Conservation (phyloP, 2,797 vertebrate species). For the Chelmon rostratus region DNA sequence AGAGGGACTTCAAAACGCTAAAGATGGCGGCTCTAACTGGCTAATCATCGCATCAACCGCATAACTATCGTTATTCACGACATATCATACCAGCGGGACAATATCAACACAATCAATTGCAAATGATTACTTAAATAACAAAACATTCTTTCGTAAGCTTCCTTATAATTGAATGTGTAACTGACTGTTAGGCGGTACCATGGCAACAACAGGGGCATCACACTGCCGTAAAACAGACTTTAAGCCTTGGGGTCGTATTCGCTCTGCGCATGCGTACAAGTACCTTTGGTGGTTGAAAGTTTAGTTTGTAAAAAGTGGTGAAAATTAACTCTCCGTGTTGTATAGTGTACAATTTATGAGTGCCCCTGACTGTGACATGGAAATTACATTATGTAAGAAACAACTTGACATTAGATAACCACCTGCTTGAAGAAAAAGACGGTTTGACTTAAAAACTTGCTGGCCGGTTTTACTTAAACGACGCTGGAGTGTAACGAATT, state of each 20-base stretch:
- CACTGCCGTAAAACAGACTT: conserved; percentile 19
- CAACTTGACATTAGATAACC: not conserved
- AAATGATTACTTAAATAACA: not conserved
- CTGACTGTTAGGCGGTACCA: conserved; percentile 9
- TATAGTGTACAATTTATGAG: not conserved
- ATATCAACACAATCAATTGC: not conserved
- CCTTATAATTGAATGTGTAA: not conserved
- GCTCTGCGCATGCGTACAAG: conserved; percentile 29
- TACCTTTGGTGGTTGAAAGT: not conserved
- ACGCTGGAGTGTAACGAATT: fast-evolving
- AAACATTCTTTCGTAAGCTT: not conserved
- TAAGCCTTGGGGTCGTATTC: fast-evolving
- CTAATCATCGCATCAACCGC: not conserved
- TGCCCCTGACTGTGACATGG: not conserved
- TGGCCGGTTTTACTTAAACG: not conserved
- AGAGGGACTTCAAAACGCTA: not conserved
- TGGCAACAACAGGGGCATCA: conserved; percentile 16
- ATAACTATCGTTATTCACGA: not conserved
- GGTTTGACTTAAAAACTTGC: not conserved
- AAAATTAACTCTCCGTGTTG: not conserved
- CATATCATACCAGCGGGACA: too few relatives aligned
- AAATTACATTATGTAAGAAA: too few relatives aligned
- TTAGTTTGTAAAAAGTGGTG: not conserved
- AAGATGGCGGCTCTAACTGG: conserved; percentile 36
- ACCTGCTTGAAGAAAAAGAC: not conserved